Base-by-base conservation (phyloP, 2,888 invertebrate species). In the Leptogaster cylindrica region DNA sequence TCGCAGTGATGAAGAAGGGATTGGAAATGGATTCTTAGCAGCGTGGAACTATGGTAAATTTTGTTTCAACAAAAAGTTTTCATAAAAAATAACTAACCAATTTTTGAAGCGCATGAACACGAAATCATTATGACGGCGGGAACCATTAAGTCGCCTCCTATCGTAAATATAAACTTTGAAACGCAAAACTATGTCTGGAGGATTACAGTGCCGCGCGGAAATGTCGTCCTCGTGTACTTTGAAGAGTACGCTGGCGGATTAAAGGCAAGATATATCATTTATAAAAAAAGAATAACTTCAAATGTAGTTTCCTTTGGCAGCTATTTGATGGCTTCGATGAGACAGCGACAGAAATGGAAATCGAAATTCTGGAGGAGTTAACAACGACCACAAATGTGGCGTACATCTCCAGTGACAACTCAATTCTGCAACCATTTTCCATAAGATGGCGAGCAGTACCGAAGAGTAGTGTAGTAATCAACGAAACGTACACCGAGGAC, bases 271-370 rank as follows among this genome's bases (percentile, higher is more conserved):
- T 14, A 5, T 8, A 3, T 41, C n/a, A 14, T 7, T 4, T 39
- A 39, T 10, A 4, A 10, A 3, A 10, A 12, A 6, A 14, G 39
- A 3, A 39, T 3, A 39, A 12, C 39, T 28, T 23, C 14, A 3
- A 10, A 28, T 7, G n/a, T 51, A 16, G 28, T 7, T 7, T 16
- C n/a, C 2, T 48, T 68, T 72, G 75, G 18, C 69, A 89, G 89
- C 79, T 94, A 28, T 91, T 86, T 74, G 92, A 95, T 79, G 95
- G 95, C 0, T 86, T 83, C 71, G 88, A 92, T 76, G 83, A 84
- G 0, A 83, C 84, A 1, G 88, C 88, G 1, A 82, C 86, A 10
- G 25, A 67, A 5, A 68, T 78, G 1, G 66, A 71, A 2, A 73
- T 79, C 3, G 28, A 33, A 7, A 75, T 77, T 4, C 76, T 77